Conservation (phyloP, 2,888 invertebrate genomes). For the Anaspis maculata region DNA sequence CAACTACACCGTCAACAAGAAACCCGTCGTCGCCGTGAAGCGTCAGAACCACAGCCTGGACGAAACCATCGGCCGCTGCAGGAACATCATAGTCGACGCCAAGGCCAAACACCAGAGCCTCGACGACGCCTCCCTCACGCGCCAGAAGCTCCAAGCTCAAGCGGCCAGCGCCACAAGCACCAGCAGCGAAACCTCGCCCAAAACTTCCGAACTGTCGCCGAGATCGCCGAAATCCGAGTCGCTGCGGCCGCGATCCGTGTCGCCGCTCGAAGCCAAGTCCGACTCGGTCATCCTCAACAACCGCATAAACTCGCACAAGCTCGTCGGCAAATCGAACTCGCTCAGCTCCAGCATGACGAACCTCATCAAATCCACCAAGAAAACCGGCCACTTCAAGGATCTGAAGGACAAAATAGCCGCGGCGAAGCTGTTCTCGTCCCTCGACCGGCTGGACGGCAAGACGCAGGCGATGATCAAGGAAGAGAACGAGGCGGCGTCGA, state of each 20-base stretch:
- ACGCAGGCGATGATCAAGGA: slow-evolving; percentile 36
- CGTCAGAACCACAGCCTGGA: slow-evolving; percentile 70
- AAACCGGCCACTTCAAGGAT: slow-evolving; percentile 48
- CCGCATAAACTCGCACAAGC: slow-evolving; percentile 29
- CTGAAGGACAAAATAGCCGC: slow-evolving; percentile 48
- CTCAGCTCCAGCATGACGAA: slow-evolving; percentile 41
- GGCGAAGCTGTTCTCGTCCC: slow-evolving; percentile 48
- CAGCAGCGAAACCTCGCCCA: slow-evolving; percentile 8
- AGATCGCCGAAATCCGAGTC: slow-evolving; percentile 22
- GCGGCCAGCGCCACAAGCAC: slow-evolving; percentile 2
- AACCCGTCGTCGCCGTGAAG: slow-evolving; percentile 39
- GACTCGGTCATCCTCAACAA: slow-evolving; percentile 37
- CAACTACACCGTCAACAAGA: slow-evolving; percentile 42
- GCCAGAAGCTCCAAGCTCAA: slow-evolving; percentile 4
- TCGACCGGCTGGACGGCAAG: slow-evolving; percentile 49
- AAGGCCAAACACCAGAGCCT: slow-evolving; percentile 60
- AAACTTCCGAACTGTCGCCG: slow-evolving; percentile 7
- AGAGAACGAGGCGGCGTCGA: slow-evolving; percentile 34
- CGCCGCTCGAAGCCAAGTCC: slow-evolving; percentile 39
- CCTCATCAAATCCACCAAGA: slow-evolving; percentile 36
- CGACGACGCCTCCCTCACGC: slow-evolving; percentile 49
- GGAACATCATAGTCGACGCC: slow-evolving; percentile 42
- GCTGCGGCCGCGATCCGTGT: slow-evolving; percentile 37
- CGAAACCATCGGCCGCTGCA: slow-evolving; percentile 52
- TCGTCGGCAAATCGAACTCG: slow-evolving; percentile 25